Evolutionary conservation across 1,140 invertebrate genomes (phyloP), one percentile per base, ranked within the genome.

Genomic region (Monochamus saltuarius): DNA sequence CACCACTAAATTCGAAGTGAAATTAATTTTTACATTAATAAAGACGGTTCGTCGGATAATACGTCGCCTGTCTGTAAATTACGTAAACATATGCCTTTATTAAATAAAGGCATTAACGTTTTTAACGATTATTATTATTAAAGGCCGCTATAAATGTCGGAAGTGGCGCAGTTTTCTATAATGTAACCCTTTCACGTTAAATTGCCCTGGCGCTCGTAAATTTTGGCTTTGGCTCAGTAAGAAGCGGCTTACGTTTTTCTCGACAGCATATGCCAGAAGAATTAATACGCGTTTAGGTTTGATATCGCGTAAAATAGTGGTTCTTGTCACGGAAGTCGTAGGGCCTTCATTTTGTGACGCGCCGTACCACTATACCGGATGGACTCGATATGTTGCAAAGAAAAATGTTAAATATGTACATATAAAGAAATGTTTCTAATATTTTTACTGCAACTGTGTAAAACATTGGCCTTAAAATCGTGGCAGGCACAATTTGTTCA

Each of bases 251-350:
- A 56, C 45, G 45, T 35, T 56, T 56, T 56, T 34, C 39, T 38
- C 47, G 52, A 52, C 56, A 64, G 45, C 62, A 60, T 64, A 52
- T 64, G 62, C 57, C 51, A 65, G 52, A 61, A 61, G 59, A 65
- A 65, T 65, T 65, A 65, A 65, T 43, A 64, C 46, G 22, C 22
- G 52, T 61, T 64, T 47, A 40, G 42, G 59, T 56, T 57, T 61
- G 58, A 56, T 50, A 36, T 17, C 46, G 17, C 34, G 51, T 64
- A 53, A 64, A 61, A 64, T 60, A 64, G 37, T 56, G 58, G 49
- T 51, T 59, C 51, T 54, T 56, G 62, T 60, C 62, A 64, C 62
- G 62, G 49, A 59, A 63, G 52, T 11, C 22, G 22, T 3, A 6
- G 22, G 22, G 22, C 6, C 22, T 2, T 29, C 2, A 29, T 57